Evolutionary conservation across 2,797 vertebrate genomes (phyloP).

Genomic region (Hypotaenidia okinawae): DNA sequence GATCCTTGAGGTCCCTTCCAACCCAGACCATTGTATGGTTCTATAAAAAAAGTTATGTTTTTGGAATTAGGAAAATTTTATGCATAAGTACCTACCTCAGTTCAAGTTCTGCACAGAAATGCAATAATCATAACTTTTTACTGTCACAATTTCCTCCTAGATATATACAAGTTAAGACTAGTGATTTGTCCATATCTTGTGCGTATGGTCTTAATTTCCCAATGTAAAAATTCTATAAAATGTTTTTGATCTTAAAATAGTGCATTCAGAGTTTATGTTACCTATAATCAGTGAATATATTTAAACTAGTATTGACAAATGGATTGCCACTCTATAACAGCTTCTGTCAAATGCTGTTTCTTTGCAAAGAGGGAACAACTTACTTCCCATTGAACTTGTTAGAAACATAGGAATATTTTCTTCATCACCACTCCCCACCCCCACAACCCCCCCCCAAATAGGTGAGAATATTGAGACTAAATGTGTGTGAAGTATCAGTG

Average conservation of each 20-base stretch:
- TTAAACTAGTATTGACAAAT: not conserved
- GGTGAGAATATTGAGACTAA: not conserved
- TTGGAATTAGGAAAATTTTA: not conserved
- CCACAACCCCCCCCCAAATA: not conserved
- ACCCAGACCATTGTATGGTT: too few species aligned
- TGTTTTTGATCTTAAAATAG: not conserved
- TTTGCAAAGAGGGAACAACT: not conserved
- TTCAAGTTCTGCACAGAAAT: not conserved
- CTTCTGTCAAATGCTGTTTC: not conserved
- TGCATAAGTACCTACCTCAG: not conserved
- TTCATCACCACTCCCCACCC: accelerated
- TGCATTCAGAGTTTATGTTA: not conserved
- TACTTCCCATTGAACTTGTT: not conserved
- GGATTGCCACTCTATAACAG: not conserved
- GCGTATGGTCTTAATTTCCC: not conserved
- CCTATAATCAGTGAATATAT: not conserved
- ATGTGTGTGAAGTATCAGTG: not conserved
- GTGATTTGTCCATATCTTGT: not conserved
- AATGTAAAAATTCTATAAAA: not conserved
- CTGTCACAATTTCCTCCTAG: not conserved
- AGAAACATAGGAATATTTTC: not conserved
- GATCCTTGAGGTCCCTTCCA: too few species aligned
- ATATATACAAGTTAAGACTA: not conserved
- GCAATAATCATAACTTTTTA: not conserved
- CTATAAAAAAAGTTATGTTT: not conserved